These are phyloP conservation scores for Ceyx margarethae DNA, from an alignment of 2,113 vertebrate genomes.

Conservation along the genomic window DNA sequence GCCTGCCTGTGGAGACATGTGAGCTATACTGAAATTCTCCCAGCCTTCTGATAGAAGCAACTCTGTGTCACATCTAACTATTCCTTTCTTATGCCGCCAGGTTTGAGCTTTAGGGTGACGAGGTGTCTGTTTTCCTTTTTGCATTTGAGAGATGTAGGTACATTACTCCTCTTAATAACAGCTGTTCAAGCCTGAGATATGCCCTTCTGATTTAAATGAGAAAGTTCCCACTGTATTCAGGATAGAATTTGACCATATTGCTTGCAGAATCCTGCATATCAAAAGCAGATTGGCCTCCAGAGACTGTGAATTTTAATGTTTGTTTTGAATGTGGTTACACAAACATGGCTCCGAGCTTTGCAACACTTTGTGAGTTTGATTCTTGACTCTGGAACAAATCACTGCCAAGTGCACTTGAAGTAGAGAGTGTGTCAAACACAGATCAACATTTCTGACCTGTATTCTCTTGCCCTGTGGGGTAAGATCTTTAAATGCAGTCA, in stretches of 20 bases:
- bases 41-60: background rate
- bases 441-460: conserved; percentile 56
- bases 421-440: conserved; percentile 40
- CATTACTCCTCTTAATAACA: background rate
- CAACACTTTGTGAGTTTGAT: conserved; percentile 23
- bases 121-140: background rate
- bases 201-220: background rate
- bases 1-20: background rate
- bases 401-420: conserved; percentile 58
- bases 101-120: background rate
- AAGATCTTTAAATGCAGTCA: conserved; percentile 60
- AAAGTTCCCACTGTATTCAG: background rate
- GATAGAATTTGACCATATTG: background rate
- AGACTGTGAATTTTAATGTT: conserved; percentile 38
- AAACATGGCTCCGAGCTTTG: conserved; percentile 36
- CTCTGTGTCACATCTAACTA: background rate
- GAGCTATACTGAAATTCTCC: background rate
- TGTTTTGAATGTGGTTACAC: conserved; percentile 27
- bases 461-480: conserved; percentile 59
- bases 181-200: background rate
- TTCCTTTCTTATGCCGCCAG: background rate
- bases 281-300: conserved; percentile 16
- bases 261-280: background rate
- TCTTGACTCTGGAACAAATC: conserved; percentile 57
- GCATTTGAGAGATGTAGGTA: background rate